Conservation (phyloP, 2,797 vertebrate genomes). For the Zalophus californianus region DNA sequence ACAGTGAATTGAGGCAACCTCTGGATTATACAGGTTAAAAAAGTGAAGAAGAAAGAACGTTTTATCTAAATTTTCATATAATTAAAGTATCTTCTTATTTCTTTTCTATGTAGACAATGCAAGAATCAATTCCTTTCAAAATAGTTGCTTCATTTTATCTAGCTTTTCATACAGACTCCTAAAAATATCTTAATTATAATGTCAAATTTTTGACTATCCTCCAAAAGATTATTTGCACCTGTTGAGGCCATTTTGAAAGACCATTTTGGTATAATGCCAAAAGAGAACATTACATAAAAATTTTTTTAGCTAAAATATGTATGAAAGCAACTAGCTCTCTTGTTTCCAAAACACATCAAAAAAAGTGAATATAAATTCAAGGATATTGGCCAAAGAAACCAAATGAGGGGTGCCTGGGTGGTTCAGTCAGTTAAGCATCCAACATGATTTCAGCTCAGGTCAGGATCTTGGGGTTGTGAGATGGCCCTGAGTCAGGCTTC, state of each 20-base stretch:
- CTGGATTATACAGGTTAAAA: not conserved
- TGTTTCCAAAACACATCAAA: conserved; percentile 31
- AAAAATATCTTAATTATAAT: not conserved
- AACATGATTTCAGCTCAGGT: too few relatives aligned
- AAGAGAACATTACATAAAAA: not conserved
- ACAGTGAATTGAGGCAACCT: not conserved
- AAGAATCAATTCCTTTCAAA: conserved; percentile 42
- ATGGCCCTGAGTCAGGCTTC: too few relatives aligned
- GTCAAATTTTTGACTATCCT: conserved; percentile 7
- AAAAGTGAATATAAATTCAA: not conserved
- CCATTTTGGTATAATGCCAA: not conserved
- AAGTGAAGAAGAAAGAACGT: not conserved
- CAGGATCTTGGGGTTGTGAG: too few relatives aligned
- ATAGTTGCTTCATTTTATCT: not conserved
- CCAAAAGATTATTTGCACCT: not conserved
- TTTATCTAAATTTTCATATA: conserved; percentile 15
- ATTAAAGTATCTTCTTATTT: not conserved
- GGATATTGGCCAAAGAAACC: not conserved
- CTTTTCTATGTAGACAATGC: not conserved
- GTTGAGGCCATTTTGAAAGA: not conserved
- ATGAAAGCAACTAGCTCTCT: not conserved
- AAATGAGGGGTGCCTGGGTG: not conserved
- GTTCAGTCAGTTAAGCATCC: not conserved
- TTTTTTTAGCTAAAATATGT: not conserved
- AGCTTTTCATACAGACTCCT: not conserved